These are phyloP conservation scores for Ciconia nigra DNA, from an alignment of 2,797 vertebrate species.

Conservation along the genomic window DNA sequence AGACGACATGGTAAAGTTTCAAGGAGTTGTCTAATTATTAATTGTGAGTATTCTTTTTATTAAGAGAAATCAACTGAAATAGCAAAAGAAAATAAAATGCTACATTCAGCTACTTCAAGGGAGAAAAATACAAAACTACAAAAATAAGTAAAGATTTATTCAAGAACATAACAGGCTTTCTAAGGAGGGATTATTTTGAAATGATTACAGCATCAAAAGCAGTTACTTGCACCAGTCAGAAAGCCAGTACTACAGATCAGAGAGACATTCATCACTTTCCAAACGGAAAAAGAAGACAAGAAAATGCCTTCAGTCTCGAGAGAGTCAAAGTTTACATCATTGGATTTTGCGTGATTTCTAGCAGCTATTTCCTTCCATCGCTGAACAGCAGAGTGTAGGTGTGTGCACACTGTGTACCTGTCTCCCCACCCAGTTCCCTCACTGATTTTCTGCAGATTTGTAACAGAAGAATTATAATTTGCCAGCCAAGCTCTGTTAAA, in stretches of 20 bases:
- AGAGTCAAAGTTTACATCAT: background rate
- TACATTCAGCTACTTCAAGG: background rate
- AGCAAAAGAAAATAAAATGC: background rate
- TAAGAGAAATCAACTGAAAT: slow-evolving; percentile 27
- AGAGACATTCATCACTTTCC: slow-evolving; percentile 4
- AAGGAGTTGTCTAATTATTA: background rate
- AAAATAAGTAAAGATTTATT: slow-evolving; percentile 45
- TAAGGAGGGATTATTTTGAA: slow-evolving; percentile 60
- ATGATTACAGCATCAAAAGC: slow-evolving; percentile 45
- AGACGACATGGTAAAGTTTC: background rate
- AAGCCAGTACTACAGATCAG: slow-evolving; percentile 34
- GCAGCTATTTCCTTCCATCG: background rate
- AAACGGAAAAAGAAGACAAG: background rate
- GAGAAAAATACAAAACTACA: slow-evolving; percentile 9
- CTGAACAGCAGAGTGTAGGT: background rate
- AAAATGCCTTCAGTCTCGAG: background rate
- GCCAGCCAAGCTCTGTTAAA: slow-evolving; percentile 1
- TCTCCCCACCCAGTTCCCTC: background rate
- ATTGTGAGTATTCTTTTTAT: background rate
- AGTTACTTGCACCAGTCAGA: slow-evolving; percentile 28
- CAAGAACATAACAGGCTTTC: slow-evolving; percentile 41
- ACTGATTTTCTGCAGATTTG: background rate
- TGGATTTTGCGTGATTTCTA: background rate
- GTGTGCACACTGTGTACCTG: background rate
- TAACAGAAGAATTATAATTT: slow-evolving; percentile 15